Evolutionary conservation across 2,113 vertebrate species (phyloP).

Genomic region (Heliornis fulica): DNA sequence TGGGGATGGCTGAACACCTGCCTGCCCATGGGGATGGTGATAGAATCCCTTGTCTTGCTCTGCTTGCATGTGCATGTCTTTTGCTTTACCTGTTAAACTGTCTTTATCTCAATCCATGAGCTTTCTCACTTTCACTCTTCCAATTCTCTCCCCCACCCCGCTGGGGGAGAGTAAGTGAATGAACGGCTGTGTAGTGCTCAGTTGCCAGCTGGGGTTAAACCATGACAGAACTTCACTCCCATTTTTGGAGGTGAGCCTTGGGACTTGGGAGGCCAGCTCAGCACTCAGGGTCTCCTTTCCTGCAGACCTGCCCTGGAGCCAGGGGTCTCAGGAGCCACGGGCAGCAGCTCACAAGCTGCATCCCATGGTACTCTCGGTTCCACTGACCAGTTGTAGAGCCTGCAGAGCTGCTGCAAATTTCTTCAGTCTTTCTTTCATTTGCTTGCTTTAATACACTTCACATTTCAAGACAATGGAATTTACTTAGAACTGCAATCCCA

Average conservation of each 20-base stretch:
- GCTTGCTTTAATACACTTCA: neutral
- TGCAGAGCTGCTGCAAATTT: neutral
- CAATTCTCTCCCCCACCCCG: too few relatives aligned
- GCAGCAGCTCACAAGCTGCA: neutral
- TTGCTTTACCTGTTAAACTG: too few relatives aligned
- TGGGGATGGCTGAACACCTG: too few relatives aligned
- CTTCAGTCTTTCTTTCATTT: neutral
- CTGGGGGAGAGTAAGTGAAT: too few relatives aligned
- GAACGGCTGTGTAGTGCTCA: too few relatives aligned
- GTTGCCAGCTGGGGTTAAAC: too few relatives aligned
- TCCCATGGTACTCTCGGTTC: neutral
- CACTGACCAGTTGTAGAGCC: neutral
- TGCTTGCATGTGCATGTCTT: too few relatives aligned
- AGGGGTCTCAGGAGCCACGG: rapidly evolving
- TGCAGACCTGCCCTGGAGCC: neutral
- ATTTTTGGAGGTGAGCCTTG: neutral
- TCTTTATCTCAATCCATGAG: too few relatives aligned
- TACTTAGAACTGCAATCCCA: neutral
- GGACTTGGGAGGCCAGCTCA: neutral
- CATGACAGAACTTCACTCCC: neutral
- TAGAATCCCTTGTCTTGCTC: too few relatives aligned
- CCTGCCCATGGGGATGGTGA: too few relatives aligned
- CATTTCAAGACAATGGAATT: neutral
- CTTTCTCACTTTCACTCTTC: too few relatives aligned
- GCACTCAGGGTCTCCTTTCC: neutral